phyloP scores from a whole-genome alignment of 2,888 invertebrate species.

The Syritta pipiens region DNA sequence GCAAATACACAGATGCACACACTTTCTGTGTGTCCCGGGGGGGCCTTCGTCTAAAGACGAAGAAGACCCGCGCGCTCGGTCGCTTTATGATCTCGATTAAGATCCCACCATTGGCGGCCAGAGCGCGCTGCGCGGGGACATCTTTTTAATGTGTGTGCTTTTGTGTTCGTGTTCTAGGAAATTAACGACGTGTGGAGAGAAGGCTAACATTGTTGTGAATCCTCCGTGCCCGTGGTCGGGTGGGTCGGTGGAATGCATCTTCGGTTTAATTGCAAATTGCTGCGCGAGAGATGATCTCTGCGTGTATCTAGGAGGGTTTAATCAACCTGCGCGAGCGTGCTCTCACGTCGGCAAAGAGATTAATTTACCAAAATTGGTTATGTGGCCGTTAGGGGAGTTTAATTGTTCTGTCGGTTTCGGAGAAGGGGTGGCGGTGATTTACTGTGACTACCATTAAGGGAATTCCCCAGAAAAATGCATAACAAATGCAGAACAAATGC shows the following conservation, averaged over 20 bases:
- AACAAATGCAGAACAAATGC: too few species aligned
- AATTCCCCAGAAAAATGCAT: too few species aligned
- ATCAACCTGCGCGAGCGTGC: conserved; percentile 16
- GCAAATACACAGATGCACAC: conserved; percentile 22
- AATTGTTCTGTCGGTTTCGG: too few species aligned
- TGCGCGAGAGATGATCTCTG: conserved; percentile 18
- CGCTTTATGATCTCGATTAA: conserved; percentile 40
- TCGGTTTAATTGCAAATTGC: conserved; percentile 56
- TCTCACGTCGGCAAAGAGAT: conserved; percentile 18
- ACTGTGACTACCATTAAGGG: too few species aligned
- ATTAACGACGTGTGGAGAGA: conserved; percentile 6
- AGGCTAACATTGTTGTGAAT: conserved; percentile 3
- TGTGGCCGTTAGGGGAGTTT: conserved; percentile 48
- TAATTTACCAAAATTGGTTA: conserved; percentile 56
- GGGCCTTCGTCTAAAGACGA: not conserved
- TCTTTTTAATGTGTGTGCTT: conserved; percentile 34
- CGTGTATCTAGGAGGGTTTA: conserved; percentile 42
- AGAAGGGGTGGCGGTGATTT: too few species aligned
- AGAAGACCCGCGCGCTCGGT: not conserved
- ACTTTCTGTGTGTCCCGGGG: conserved; percentile 9
- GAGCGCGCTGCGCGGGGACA: conserved; percentile 30
- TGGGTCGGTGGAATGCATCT: conserved; percentile 44
- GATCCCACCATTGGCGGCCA: conserved; percentile 12
- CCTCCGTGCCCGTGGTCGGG: conserved; percentile 27
- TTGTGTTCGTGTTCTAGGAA: conserved; percentile 50